Conservation (phyloP, 2,888 invertebrate species). For the Rhingia campestris region DNA sequence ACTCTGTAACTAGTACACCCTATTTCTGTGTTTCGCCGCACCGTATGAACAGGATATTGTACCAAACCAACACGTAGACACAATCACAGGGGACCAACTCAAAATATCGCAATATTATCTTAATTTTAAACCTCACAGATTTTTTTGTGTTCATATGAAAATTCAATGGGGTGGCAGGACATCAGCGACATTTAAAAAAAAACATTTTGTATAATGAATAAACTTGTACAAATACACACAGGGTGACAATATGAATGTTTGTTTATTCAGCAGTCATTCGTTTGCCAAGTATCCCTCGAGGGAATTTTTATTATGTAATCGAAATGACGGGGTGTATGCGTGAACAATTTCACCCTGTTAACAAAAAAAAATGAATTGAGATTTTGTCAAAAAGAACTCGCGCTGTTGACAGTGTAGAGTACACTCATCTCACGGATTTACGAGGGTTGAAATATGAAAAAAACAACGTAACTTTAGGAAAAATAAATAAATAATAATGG, state of each 20-base stretch:
- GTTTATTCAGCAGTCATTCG: constrained; percentile 69
- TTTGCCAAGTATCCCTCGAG: constrained; percentile 28
- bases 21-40: constrained; percentile 3
- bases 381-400: constrained; percentile 46
- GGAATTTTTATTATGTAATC: constrained; percentile 45
- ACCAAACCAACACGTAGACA: constrained; percentile 29
- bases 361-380: constrained; percentile 49
- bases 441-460: constrained; percentile 62
- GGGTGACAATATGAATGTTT: constrained; percentile 62
- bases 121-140: constrained; percentile 64
- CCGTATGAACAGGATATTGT: constrained; percentile 17
- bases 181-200: constrained; percentile 16
- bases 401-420: constrained; percentile 44
- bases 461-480: constrained; percentile 41
- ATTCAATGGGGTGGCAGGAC: constrained; percentile 17
- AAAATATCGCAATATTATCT: constrained; percentile 58
- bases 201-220: constrained; percentile 44
- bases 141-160: constrained; percentile 40
- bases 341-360: constrained; percentile 23
- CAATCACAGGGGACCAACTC: constrained; percentile 46
- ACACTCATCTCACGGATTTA: constrained; percentile 57
- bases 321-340: constrained; percentile 48
- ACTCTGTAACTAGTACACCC: constrained; percentile 40
- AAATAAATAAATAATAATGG: constrained; percentile 75
- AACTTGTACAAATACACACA: constrained; percentile 38